Percentiles rank a stretch among this genome's conserved stretches.
These are phyloP conservation scores for Prionace glauca DNA, from an alignment of 2,797 vertebrate species.

Conservation along the genomic window DNA sequence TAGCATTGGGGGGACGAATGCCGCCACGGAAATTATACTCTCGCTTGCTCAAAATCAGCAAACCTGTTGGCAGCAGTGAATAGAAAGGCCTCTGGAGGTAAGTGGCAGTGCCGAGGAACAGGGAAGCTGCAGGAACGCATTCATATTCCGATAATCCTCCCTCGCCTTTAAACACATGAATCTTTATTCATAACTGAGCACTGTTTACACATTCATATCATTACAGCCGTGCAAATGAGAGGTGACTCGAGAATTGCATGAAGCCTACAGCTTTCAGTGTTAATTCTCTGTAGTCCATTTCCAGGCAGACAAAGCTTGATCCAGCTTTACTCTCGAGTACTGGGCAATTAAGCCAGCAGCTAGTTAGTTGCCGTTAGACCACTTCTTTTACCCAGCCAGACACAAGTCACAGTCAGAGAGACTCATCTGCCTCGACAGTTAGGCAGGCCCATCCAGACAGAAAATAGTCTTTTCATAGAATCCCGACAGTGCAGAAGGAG, in stretches of 20 bases:
- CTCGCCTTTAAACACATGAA: not conserved
- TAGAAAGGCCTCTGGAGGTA: not conserved
- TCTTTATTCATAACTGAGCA: not conserved
- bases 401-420: not conserved
- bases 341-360: not conserved
- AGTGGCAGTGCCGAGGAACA: not conserved
- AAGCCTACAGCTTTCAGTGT: conserved; percentile 7
- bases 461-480: not conserved
- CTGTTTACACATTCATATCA: not conserved
- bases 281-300: not conserved
- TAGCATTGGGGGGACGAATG: not conserved
- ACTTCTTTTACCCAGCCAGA: not conserved
- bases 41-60: not conserved
- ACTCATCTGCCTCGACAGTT: not conserved
- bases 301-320: not conserved
- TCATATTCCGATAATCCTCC: not conserved
- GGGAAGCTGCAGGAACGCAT: not conserved
- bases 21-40: not conserved
- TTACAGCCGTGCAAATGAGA: not conserved
- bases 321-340: not conserved
- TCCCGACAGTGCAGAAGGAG: too few species aligned
- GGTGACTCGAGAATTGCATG: not conserved
- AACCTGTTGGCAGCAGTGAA: not conserved
- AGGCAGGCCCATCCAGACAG: not conserved
- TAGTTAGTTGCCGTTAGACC: not conserved